Evolutionary conservation across 2,888 invertebrate species (phyloP), one percentile per base, ranked within the genome.

Genomic region (Limnephilus marmoratus): DNA sequence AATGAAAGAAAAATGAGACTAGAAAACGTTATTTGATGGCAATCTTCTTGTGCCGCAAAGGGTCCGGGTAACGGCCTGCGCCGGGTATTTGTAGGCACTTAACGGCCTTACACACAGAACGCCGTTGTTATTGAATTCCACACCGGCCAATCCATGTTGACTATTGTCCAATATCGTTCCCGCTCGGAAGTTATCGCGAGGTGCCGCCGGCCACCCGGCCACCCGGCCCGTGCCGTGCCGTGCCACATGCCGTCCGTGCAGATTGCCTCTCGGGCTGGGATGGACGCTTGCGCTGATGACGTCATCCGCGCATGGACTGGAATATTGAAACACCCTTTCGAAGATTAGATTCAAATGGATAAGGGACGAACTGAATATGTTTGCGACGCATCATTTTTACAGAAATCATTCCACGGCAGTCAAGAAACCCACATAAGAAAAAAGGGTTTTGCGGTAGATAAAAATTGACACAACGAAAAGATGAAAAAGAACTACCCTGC

Each of bases 61-160:
- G 87, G 87, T 29, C 18, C 68, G 68, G 53, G 29, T 87, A 87
- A 87, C 87, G 85, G 86, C 41, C 29, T 45, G 86, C n/a, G n/a
- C 11, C 49, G 68, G 87, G 31, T 53, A 53, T 87, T 68, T 34
- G 87, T 49, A 87, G 87, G 87, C 87, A 87, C 68, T 87, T 87
- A 87, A 87, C 87, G 18, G 87, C 87, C 34, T 68, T 53, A 13
- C 68, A 68, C 87, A 87, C 13, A 31, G 87, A 87, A 34, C 45
- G 85, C 87, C 68, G 31, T 86, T 87, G 87, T 87, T 87, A 87
- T 87, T 87, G 87, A 68, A 87, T 87, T 87, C 87, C 53, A 53
- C 53, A 49, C 85, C 34, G 53, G 87, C 87, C 87, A 34, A 87
- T 87, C 87, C 68, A 37, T 68, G 87, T 53, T 53, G 13, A 87